Conservation (phyloP, 2,888 invertebrate genomes). For the Aethes cnicana region DNA sequence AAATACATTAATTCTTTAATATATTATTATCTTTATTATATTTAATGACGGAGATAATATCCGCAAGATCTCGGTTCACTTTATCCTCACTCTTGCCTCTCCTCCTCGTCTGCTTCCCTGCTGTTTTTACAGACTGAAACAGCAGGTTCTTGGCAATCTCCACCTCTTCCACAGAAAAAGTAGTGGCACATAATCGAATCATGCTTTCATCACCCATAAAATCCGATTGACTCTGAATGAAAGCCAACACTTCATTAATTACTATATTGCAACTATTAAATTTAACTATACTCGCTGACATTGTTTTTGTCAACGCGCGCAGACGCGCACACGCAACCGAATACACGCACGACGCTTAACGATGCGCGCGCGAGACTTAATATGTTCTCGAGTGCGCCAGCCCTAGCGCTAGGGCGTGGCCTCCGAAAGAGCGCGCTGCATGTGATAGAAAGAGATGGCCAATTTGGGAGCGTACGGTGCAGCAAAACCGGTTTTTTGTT, state of each 20-base stretch:
- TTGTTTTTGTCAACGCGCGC: no score
- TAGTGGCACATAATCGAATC: background rate
- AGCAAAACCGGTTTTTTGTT: no score
- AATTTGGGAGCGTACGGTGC: no score
- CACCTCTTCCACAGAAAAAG: background rate
- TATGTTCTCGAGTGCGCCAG: no score
- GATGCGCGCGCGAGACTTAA: no score
- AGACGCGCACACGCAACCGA: no score
- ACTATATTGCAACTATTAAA: background rate
- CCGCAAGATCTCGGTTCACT: background rate
- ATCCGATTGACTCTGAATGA: background rate
- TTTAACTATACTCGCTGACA: background rate
- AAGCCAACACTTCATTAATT: background rate
- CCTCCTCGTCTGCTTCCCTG: background rate
- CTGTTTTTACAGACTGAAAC: background rate
- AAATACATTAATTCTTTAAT: background rate
- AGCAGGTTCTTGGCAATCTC: background rate
- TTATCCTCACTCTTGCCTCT: background rate
- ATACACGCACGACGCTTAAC: no score
- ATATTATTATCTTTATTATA: background rate
- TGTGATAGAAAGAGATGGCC: no score
- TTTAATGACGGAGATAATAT: constrained; percentile 18
- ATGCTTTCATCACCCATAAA: constrained; percentile 4
- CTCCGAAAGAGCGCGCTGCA: no score
- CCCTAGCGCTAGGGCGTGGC: no score